Evolutionary conservation across 2,888 invertebrate species (phyloP).

Genomic region (Dicyrtoma fusca): DNA sequence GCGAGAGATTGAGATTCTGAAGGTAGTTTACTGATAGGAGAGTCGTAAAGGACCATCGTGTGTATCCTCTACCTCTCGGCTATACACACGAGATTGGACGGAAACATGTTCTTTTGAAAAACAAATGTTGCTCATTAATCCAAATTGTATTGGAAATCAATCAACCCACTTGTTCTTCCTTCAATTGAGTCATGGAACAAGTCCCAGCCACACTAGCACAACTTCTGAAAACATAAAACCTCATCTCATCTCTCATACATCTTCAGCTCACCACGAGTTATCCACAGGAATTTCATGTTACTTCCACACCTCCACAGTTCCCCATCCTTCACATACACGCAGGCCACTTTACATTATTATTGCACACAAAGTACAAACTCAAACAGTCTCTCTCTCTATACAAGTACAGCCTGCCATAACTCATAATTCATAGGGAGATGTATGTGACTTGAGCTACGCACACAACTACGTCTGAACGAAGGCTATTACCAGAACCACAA

Average conservation of each 20-base stretch:
- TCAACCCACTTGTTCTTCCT: slow-evolving; percentile 41
- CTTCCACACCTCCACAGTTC: too few relatives aligned
- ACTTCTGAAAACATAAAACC: slow-evolving; percentile 23
- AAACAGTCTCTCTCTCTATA: slow-evolving; percentile 5
- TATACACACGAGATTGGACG: too few relatives aligned
- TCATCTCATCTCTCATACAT: slow-evolving; percentile 16
- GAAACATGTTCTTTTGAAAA: slow-evolving; percentile 21
- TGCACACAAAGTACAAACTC: background rate
- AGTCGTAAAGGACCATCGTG: background rate
- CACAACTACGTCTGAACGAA: too few relatives aligned
- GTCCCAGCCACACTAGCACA: background rate
- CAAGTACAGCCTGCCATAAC: too few relatives aligned
- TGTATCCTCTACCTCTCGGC: too few relatives aligned
- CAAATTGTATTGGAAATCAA: slow-evolving; percentile 43
- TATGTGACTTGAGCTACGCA: too few relatives aligned
- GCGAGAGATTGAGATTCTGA: background rate
- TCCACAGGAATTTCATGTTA: slow-evolving; percentile 2
- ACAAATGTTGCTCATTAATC: slow-evolving; percentile 44
- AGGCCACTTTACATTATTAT: too few relatives aligned
- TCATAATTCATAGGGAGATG: too few relatives aligned
- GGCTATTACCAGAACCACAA: too few relatives aligned
- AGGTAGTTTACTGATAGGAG: background rate
- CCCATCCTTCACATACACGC: too few relatives aligned
- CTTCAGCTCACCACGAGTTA: background rate
- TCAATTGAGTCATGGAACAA: slow-evolving; percentile 16